These are phyloP conservation scores for Tenthredo livida DNA, from an alignment of 2,888 invertebrate genomes.

Conservation along the genomic window DNA sequence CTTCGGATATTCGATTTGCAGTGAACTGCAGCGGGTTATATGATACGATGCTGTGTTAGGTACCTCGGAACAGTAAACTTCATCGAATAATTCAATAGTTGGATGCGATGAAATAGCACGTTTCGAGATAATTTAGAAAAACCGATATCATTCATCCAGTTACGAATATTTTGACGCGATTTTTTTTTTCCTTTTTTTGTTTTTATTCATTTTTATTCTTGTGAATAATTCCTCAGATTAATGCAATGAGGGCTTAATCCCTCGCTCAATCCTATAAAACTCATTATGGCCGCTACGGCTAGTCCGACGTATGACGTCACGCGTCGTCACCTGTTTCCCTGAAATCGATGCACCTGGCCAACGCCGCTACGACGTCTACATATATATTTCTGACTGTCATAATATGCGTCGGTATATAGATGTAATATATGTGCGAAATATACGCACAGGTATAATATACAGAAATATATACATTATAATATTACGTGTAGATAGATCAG, in stretches of 20 bases:
- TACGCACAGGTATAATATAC: background rate
- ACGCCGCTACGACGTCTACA: background rate
- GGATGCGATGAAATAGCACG: background rate
- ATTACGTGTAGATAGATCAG: background rate
- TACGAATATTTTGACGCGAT: too few relatives aligned
- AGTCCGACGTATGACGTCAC: background rate
- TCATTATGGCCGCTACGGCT: background rate
- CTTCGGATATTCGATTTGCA: background rate
- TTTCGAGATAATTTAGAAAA: background rate
- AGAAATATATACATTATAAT: too few relatives aligned
- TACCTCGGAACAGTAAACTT: background rate
- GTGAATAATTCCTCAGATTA: background rate
- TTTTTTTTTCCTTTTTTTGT: too few relatives aligned
- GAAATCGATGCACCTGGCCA: constrained; percentile 32
- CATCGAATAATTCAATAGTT: background rate
- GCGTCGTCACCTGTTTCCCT: constrained; percentile 18
- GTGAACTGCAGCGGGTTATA: background rate
- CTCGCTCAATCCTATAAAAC: background rate
- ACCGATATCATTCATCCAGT: too few relatives aligned
- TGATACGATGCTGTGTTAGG: background rate
- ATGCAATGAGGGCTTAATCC: background rate
- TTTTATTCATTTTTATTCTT: too few relatives aligned
- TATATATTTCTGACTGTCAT: background rate
- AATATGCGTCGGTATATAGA: background rate
- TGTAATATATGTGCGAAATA: background rate